These are phyloP conservation scores for Noturus placidus DNA, from an alignment of 2,113 vertebrate species.

Conservation along the genomic window DNA sequence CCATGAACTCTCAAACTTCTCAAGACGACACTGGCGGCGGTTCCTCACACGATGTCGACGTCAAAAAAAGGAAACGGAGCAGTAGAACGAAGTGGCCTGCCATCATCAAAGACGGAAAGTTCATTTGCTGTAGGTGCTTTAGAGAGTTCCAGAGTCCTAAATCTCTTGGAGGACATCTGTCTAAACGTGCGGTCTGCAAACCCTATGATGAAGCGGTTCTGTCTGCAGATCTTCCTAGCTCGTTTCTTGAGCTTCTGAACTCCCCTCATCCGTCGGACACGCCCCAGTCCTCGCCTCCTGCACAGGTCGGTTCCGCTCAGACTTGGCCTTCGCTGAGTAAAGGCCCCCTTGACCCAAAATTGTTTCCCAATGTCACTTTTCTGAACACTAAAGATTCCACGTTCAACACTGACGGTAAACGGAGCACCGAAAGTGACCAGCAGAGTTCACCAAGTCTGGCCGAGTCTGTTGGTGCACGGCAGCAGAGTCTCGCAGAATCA, in stretches of 20 bases:
- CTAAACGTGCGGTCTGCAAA: constrained; percentile 87
- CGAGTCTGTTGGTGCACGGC: constrained; percentile 69
- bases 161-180: constrained; percentile 94
- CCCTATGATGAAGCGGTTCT: constrained; percentile 84
- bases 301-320: constrained; percentile 72
- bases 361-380: constrained; percentile 74
- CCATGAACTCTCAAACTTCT: constrained; percentile 16
- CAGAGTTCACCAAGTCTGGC: constrained; percentile 80
- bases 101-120: constrained; percentile 90
- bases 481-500: constrained; percentile 66
- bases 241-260: constrained; percentile 87
- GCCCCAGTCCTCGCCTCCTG: constrained; percentile 69
- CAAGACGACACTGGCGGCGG: constrained; percentile 41
- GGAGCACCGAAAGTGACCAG: constrained; percentile 81
- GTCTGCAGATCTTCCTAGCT: constrained; percentile 78
- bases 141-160: constrained; percentile 88
- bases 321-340: constrained; percentile 73
- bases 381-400: constrained; percentile 67
- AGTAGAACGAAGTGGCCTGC: constrained; percentile 91
- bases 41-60: constrained; percentile 62
- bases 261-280: constrained; percentile 77
- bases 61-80: constrained; percentile 78
- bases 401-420: constrained; percentile 66
- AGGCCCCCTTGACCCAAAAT: constrained; percentile 66
- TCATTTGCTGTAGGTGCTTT: constrained; percentile 90